phyloP scores from a whole-genome alignment of 2,888 invertebrate genomes.

The Heliconius erato region DNA sequence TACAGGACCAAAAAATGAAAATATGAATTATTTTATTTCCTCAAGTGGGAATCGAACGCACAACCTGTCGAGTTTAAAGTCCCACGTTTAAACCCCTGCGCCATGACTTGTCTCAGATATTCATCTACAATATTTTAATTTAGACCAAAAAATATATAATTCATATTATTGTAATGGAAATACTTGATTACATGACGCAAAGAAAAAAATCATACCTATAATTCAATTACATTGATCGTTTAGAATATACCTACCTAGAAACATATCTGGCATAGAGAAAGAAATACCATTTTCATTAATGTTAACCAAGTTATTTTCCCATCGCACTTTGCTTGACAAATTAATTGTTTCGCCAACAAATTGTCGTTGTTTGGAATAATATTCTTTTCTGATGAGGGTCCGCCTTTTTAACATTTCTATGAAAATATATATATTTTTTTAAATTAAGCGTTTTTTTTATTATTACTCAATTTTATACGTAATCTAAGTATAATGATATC shows the following conservation, averaged over 20 bases:
- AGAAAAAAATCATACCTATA: neutral
- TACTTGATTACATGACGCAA: neutral
- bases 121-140: too few relatives aligned
- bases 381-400: constrained; percentile 79
- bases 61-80: too few relatives aligned
- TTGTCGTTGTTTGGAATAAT: constrained; percentile 74
- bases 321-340: constrained; percentile 63
- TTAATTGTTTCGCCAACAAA: constrained; percentile 71
- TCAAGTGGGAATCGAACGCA: too few relatives aligned
- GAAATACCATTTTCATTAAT: constrained; percentile 58
- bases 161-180: too few relatives aligned
- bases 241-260: constrained; percentile 32
- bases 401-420: constrained; percentile 64
- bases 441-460: constrained; percentile 49
- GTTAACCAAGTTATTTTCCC: constrained; percentile 72
- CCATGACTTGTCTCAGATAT: too few relatives aligned
- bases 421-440: constrained; percentile 63
- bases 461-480: neutral
- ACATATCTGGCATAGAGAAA: constrained; percentile 45
- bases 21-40: too few relatives aligned
- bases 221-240: constrained; percentile 21
- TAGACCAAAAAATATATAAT: too few relatives aligned
- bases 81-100: too few relatives aligned
- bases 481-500: neutral
- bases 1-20: too few relatives aligned